A percentile compares a stretch with the other conserved stretches of the same genome.
Evolutionary conservation across 1,140 invertebrate genomes (phyloP).

Genomic region (Drosophila albomicans): DNA sequence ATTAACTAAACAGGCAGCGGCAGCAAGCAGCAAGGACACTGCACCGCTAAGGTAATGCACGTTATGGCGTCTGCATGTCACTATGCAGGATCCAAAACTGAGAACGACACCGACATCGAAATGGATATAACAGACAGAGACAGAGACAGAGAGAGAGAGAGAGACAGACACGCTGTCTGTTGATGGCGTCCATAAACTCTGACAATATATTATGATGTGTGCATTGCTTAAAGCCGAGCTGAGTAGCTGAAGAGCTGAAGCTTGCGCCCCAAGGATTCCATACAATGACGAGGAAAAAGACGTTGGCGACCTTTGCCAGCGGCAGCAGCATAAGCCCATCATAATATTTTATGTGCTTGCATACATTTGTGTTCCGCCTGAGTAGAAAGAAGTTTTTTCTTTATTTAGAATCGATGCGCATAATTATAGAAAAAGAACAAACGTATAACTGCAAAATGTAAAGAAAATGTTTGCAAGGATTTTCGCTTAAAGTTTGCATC

Average conservation of each 20-base stretch:
- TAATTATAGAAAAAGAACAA: slow-evolving; percentile 7
- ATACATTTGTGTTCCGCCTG: slow-evolving; percentile 11
- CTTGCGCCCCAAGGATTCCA: not conserved
- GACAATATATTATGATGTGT: slow-evolving; percentile 56
- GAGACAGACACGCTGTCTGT: not conserved
- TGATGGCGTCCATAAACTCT: slow-evolving; percentile 45
- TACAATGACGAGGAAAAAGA: not conserved
- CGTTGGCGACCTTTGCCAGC: not conserved
- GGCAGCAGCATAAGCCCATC: slow-evolving; percentile 25
- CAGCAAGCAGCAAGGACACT: slow-evolving; percentile 1
- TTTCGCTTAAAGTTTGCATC: slow-evolving; percentile 9
- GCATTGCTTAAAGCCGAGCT: slow-evolving; percentile 37
- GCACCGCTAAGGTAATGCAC: slow-evolving; percentile 42
- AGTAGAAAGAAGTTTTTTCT: not conserved
- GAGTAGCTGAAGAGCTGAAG: not conserved
- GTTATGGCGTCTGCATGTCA: slow-evolving; percentile 54
- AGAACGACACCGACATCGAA: slow-evolving; percentile 1
- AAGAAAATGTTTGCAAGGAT: not conserved
- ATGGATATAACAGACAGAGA: not conserved
- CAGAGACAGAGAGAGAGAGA: not conserved
- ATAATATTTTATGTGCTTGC: slow-evolving; percentile 38
- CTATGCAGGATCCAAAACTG: slow-evolving; percentile 29
- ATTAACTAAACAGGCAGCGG: slow-evolving; percentile 68
- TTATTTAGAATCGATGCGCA: slow-evolving; percentile 13
- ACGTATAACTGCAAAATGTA: not conserved